phyloP scores from a whole-genome alignment of 2,888 invertebrate species.

The Seira sanloemensis region DNA sequence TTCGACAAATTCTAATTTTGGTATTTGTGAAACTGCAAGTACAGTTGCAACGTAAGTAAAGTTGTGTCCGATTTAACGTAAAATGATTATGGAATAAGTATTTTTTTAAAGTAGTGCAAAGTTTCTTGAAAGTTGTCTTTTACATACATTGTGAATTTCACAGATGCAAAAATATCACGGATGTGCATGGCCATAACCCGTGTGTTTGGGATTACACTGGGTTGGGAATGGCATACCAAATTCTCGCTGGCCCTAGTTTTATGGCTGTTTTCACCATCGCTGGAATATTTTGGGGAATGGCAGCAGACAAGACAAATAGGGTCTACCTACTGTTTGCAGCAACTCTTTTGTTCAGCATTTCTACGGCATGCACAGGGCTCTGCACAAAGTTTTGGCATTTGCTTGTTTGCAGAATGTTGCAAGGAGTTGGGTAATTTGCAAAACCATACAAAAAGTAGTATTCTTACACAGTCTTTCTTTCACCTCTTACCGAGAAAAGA shows the following conservation, averaged over 20 bases:
- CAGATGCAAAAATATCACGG: slow-evolving; percentile 62
- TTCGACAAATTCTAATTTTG: slow-evolving; percentile 32
- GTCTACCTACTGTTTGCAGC: slow-evolving; percentile 86
- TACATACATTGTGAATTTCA: no score
- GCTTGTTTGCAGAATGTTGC: slow-evolving; percentile 88
- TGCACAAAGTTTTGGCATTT: slow-evolving; percentile 94
- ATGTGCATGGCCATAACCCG: slow-evolving; percentile 77
- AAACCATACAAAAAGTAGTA: no score
- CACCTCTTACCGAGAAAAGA: background rate
- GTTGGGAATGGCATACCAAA: slow-evolving; percentile 92
- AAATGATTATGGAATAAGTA: no score
- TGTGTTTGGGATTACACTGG: slow-evolving; percentile 98
- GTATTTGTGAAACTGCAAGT: slow-evolving; percentile 79
- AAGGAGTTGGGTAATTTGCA: slow-evolving; percentile 92
- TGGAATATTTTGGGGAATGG: slow-evolving; percentile 89
- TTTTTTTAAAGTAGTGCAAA: no score
- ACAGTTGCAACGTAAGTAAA: slow-evolving; percentile 78
- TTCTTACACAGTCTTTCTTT: background rate
- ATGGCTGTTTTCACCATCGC: slow-evolving; percentile 93
- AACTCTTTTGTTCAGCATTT: slow-evolving; percentile 87
- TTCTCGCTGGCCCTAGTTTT: slow-evolving; percentile 94
- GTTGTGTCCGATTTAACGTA: no score
- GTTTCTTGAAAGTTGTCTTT: no score
- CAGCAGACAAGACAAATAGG: slow-evolving; percentile 83
- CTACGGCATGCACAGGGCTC: slow-evolving; percentile 89